Evolutionary conservation across 2,888 invertebrate genomes (phyloP).

Genomic region (Lapara coniferarum): DNA sequence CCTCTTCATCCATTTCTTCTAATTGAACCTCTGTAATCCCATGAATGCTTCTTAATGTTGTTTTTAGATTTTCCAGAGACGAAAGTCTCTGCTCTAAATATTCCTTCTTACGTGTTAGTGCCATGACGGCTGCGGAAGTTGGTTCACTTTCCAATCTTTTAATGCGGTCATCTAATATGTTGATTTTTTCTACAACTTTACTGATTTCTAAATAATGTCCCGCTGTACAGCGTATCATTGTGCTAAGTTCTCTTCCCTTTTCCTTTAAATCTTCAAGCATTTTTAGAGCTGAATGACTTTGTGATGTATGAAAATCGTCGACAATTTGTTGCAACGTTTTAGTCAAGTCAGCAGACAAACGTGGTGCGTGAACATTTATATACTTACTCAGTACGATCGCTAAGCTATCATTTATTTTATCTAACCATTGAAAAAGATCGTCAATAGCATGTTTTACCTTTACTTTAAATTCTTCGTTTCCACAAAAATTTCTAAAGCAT

Average conservation of each 20-base stretch:
- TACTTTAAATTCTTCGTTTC: conserved; percentile 55
- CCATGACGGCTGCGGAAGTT: conserved; percentile 62
- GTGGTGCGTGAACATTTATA: conserved; percentile 55
- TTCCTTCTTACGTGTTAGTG: conserved; percentile 63
- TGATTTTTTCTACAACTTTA: conserved; percentile 66
- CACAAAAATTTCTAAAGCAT: conserved; percentile 55
- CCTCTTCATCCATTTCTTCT: conserved; percentile 50
- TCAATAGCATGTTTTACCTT: conserved; percentile 52
- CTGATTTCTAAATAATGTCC: conserved; percentile 65
- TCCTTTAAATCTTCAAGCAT: conserved; percentile 58
- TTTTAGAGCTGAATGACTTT: conserved; percentile 47
- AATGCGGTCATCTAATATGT: conserved; percentile 62
- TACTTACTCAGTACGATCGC: conserved; percentile 60
- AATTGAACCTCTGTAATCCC: conserved; percentile 44
- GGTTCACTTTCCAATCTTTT: conserved; percentile 58
- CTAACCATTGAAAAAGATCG: conserved; percentile 68
- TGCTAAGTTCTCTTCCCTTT: conserved; percentile 57
- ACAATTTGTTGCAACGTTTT: conserved; percentile 71
- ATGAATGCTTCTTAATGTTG: conserved; percentile 56
- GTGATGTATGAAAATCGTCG: conserved; percentile 53
- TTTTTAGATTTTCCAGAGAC: conserved; percentile 65
- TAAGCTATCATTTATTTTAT: conserved; percentile 67
- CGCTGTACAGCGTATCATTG: conserved; percentile 62
- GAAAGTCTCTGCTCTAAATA: conserved; percentile 61
- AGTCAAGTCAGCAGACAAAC: conserved; percentile 57